A percentile compares a stretch with the other conserved stretches of the same genome.
phyloP scores from a whole-genome alignment of 2,888 invertebrate genomes.

The Eurytoma californica region DNA sequence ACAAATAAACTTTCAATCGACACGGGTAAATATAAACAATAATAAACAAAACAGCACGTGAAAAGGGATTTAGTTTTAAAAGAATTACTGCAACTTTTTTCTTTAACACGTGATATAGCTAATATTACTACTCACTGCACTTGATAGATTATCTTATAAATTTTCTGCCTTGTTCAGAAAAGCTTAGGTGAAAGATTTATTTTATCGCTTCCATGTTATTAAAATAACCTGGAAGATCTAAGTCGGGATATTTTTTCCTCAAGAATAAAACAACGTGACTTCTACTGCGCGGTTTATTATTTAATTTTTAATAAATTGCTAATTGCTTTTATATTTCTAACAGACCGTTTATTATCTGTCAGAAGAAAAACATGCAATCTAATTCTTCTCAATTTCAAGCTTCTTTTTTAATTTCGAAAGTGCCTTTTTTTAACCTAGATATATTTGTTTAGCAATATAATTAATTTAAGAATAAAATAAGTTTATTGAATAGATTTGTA shows the following conservation, averaged over 20 bases:
- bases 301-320: neutral
- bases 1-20: neutral
- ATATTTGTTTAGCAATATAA: too few relatives aligned
- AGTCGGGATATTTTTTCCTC: neutral
- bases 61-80: neutral
- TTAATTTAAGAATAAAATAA: neutral
- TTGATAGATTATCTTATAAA: constrained; percentile 5
- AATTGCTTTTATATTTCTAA: neutral
- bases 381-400: too few relatives aligned
- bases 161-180: neutral
- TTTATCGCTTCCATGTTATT: constrained; percentile 22
- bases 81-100: neutral
- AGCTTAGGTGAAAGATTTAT: constrained; percentile 1
- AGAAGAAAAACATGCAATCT: too few relatives aligned
- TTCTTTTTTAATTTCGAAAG: too few relatives aligned
- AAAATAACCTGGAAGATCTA: constrained; percentile 17
- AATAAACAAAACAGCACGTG: neutral
- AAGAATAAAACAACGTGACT: neutral
- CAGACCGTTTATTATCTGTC: too few relatives aligned
- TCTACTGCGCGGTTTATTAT: neutral
- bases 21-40: neutral
- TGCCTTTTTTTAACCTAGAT: too few relatives aligned
- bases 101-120: constrained; percentile 36
- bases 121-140: constrained; percentile 27
- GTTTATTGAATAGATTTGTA: neutral